Percentiles rank a stretch among this genome's conserved stretches.
Conservation (phyloP, 2,113 vertebrate species). For the Corvus moneduloides region DNA sequence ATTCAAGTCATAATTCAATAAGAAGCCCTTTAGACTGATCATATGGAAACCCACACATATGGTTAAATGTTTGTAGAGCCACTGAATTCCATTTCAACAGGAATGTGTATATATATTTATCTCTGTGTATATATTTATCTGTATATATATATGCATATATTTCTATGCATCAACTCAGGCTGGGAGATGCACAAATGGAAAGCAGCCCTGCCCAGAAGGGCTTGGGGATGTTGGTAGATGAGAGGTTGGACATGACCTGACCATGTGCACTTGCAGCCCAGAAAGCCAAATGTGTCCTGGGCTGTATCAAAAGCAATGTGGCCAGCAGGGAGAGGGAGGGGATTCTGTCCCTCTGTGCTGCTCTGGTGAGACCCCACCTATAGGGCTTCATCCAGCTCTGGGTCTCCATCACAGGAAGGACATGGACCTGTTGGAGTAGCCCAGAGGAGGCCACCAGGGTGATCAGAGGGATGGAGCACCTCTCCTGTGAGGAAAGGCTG, state of each 20-base stretch:
- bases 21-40: neutral
- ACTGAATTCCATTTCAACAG: neutral
- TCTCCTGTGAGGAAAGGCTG: neutral
- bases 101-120: neutral
- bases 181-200: neutral
- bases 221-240: accelerated
- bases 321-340: accelerated
- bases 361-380: neutral
- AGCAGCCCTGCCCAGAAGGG: neutral
- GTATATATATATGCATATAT: neutral
- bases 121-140: too few species aligned
- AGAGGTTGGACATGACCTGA: neutral
- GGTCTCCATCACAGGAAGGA: accelerated
- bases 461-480: neutral
- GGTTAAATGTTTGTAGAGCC: neutral
- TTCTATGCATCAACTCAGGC: neutral
- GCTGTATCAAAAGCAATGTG: neutral
- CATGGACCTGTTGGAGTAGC: accelerated
- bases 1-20: neutral
- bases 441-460: neutral
- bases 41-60: neutral
- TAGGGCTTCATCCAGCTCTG: neutral
- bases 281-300: accelerated
- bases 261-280: neutral
- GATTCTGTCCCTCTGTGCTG: neutral